A percentile compares a stretch with the other conserved stretches of the same genome.
These are phyloP conservation scores for Procavia capensis DNA, from an alignment of 2,113 vertebrate genomes.

Conservation along the genomic window DNA sequence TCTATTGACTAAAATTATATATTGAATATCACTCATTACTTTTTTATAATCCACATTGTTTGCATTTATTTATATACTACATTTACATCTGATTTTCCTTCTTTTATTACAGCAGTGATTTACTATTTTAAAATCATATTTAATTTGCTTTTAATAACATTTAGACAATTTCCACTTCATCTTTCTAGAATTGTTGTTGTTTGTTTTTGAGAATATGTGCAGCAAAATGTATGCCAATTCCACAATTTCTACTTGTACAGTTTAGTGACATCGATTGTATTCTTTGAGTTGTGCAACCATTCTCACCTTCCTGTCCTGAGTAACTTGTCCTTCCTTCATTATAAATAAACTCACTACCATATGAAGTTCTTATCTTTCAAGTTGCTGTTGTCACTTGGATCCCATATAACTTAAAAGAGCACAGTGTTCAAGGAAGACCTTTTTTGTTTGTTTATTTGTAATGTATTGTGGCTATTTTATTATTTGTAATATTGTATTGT, in stretches of 20 bases:
- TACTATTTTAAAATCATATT: background rate
- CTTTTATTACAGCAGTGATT: background rate
- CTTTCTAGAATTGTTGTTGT: background rate
- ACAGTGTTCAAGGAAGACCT: background rate
- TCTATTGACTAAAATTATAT: background rate
- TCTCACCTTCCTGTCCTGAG: background rate
- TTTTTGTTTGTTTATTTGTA: no score
- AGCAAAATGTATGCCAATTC: background rate
- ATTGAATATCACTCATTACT: no score
- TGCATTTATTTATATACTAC: background rate
- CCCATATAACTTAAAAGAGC: background rate
- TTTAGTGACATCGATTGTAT: background rate
- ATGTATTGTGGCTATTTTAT: no score
- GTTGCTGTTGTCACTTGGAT: background rate
- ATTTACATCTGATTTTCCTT: background rate
- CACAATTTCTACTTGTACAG: background rate
- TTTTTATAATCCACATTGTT: background rate
- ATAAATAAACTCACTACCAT: background rate
- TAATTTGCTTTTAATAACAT: background rate
- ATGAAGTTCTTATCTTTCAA: background rate
- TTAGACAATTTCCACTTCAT: background rate
- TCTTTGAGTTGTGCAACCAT: background rate
- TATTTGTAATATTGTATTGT: no score
- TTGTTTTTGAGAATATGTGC: background rate
- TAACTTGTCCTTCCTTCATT: background rate